Evolutionary conservation across 2,113 vertebrate species (phyloP), one percentile per base, ranked within the genome.

Genomic region (Seriola rivoliana): DNA sequence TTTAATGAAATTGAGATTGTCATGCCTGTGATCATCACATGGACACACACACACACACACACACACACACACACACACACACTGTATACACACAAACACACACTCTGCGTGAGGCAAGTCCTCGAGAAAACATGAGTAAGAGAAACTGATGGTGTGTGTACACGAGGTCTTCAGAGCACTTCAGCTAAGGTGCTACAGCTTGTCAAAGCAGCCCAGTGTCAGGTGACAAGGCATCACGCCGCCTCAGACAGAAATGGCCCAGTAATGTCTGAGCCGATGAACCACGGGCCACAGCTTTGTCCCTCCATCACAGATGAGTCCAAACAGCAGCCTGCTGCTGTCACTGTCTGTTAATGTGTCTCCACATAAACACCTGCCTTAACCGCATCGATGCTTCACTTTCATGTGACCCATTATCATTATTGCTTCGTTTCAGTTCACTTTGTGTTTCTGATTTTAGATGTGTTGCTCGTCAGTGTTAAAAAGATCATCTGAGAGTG

Each of bases 231-330:
- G 93, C 94, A 94, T 94, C 95, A 94, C 94, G 87, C 94, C 88
- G 84, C 90, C 94, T 94, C 93, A 93, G 95, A 95, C 94, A 96
- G 94, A 92, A 95, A 95, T 96, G 95, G 94, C 96, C 97, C 96
- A 96, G 95, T 97, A 96, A 97, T 92, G 96, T 96, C 96, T 95
- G 84, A 84, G 95, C 94, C 91, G 93, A 95, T 86, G 95, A 97
- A 96, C 95, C 94, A 94, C 94, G 95, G 96, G 95, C 94, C 90
- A 84, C 88, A 93, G 93, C 92, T 91, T 89, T 89, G 85, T 92
- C 85, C 81, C 72, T 93, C 90, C 92, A 85, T 93, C 93, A 91
- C 74, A 75, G 84, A 78, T 75, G 83, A 88, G 85, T 88, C 87
- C 89, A 87, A 89, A 90, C 85, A 85, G 84, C 93, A 89, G 89